Evolutionary conservation across 2,113 vertebrate genomes (phyloP).

Genomic region (Chaetodon auriga): DNA sequence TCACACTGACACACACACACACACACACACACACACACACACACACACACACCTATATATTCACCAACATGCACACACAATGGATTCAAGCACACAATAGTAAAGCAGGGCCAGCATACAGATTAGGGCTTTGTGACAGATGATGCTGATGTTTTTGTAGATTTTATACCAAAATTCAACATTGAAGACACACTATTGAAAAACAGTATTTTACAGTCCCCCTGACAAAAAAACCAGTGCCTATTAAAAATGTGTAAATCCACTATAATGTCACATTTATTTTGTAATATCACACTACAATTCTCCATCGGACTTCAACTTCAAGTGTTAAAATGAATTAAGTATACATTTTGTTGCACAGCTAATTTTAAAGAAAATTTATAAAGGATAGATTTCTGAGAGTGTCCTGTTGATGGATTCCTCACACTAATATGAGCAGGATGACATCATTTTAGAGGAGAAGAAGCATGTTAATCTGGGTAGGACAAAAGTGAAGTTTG

Average conservation of each 20-base stretch:
- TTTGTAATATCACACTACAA: neutral
- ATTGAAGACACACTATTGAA: neutral
- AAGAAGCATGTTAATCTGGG: neutral
- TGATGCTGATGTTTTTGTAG: neutral
- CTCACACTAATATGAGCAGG: neutral
- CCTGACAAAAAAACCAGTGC: neutral
- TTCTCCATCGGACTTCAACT: neutral
- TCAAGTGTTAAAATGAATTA: neutral
- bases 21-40: slow-evolving; percentile 3
- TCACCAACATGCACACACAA: slow-evolving; percentile 3
- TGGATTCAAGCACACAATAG: slow-evolving; percentile 18
- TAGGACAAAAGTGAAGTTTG: no score
- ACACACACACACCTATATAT: neutral
- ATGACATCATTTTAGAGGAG: neutral
- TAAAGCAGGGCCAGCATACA: slow-evolving; percentile 23
- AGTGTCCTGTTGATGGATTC: neutral
- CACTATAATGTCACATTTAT: neutral
- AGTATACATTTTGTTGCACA: neutral
- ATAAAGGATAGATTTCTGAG: neutral
- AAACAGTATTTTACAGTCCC: neutral
- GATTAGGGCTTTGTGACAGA: slow-evolving; percentile 33
- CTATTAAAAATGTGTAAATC: neutral
- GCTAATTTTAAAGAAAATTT: neutral
- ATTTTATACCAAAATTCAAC: neutral
- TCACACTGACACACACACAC: neutral